Percentiles rank a stretch among this genome's conserved stretches.
phyloP scores from a whole-genome alignment of 2,113 vertebrate species.

The Oreocharis arfaki region DNA sequence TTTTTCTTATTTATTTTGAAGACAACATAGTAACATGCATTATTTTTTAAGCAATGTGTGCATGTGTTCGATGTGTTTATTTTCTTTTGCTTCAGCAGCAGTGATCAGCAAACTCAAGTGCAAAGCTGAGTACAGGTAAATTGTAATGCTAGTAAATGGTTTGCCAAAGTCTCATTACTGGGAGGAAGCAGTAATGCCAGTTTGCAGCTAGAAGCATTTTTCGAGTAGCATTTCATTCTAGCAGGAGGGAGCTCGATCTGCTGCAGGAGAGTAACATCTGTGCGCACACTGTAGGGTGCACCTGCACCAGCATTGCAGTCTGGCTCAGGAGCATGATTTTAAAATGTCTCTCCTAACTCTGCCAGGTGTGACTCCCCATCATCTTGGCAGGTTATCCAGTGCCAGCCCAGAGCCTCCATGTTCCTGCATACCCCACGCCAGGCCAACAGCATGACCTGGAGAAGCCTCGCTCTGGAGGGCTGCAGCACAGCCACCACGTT shows the following conservation, averaged over 20 bases:
- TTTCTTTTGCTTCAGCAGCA: background rate
- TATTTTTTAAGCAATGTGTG: background rate
- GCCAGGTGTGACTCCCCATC: background rate
- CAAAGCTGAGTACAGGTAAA: background rate
- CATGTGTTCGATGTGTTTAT: background rate
- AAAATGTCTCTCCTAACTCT: background rate
- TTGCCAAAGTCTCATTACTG: background rate
- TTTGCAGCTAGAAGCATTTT: background rate
- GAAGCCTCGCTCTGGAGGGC: background rate
- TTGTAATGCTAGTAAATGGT: background rate
- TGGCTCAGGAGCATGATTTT: background rate
- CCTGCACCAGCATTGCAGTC: background rate
- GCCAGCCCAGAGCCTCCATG: background rate
- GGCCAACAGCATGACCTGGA: background rate
- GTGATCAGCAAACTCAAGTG: background rate
- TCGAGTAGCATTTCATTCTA: background rate
- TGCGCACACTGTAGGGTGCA: background rate
- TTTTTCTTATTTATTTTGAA: background rate
- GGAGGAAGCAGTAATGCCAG: background rate
- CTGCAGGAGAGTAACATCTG: background rate
- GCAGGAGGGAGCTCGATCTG: background rate
- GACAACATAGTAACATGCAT: background rate
- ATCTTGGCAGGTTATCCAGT: background rate
- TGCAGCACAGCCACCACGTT: fast-evolving
- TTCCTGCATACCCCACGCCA: background rate